Base-by-base conservation (phyloP, 2,113 vertebrate species). In the Shinisaurus crocodilurus region DNA sequence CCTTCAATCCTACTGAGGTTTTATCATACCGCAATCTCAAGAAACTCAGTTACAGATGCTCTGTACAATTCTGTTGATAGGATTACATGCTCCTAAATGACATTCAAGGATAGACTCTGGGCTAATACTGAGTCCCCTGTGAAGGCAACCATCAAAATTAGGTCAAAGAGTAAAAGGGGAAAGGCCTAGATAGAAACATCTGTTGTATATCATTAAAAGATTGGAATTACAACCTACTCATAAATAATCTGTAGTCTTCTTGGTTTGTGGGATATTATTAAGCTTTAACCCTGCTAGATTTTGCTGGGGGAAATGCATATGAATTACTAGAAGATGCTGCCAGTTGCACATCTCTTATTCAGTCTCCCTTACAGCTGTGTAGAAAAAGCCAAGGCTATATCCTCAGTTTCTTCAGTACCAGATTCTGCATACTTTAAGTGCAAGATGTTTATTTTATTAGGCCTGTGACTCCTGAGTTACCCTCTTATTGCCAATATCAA, bases 21-120 rank as follows among this genome's bases (percentile, higher is more conserved):
- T 57, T 57, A 75, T 27, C 32, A 57, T 34, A 57, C 9, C 29
- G 45, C 15, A 60, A n/a, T 77, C 54, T 79, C 57, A 45, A 34
- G 79, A 87, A 63, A 87, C 63, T 45, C 54, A 27, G 25, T n/a
- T 88, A 45, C 86, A 63, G 74, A 77, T 79, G 54, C 16, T 77
- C 54, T 87, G 25, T 65, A 8, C 6, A 43, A 40, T 77, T 77
- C 54, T 23, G 27, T 32, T 65, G 75, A 77, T 79, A 48, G 54
- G 54, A 87, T 77, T 87, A 63, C 75, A 79, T 87, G 48, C 37
- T 87, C 74, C 57, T 65, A 87, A 87, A 87, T 79, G 37, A 74
- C 54, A 76, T 87, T 87, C 86, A 87, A 32, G 34, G 37, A 87
- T 76, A 76, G 72, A 40, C 50, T 75, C n/a, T 40, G 54, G 37